These are phyloP conservation scores for Myotis findleyi DNA, from an alignment of 2,797 vertebrate species.

Conservation along the genomic window DNA sequence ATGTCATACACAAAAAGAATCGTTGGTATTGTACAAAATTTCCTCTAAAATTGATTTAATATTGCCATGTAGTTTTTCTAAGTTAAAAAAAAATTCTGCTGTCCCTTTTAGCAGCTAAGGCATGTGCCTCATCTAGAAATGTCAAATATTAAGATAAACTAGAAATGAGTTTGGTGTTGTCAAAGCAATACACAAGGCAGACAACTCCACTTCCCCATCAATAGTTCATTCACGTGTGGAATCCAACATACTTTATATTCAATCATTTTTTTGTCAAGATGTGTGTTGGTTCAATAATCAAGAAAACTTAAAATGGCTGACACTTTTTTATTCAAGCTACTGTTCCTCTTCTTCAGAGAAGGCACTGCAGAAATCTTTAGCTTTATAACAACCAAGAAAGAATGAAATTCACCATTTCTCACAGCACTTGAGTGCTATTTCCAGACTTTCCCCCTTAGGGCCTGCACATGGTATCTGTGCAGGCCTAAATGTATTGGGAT, in stretches of 20 bases:
- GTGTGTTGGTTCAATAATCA: slow-evolving; percentile 60
- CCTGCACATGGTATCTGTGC: neutral
- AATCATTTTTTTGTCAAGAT: slow-evolving; percentile 45
- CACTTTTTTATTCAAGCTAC: slow-evolving; percentile 35
- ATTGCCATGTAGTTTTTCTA: slow-evolving; percentile 31
- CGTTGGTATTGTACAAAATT: slow-evolving; percentile 18
- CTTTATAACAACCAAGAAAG: slow-evolving; percentile 5
- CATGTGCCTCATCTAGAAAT: slow-evolving; percentile 30
- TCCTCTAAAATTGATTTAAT: slow-evolving; percentile 11
- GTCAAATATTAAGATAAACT: neutral
- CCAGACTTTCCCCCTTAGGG: neutral
- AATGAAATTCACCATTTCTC: neutral
- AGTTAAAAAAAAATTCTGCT: neutral
- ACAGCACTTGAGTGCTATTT: neutral
- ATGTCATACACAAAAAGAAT: slow-evolving; percentile 31
- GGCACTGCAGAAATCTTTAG: slow-evolving; percentile 9
- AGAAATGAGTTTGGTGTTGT: slow-evolving; percentile 31
- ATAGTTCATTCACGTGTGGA: slow-evolving; percentile 41
- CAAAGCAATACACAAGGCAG: slow-evolving; percentile 32
- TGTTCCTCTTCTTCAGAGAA: slow-evolving; percentile 28
- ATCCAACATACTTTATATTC: neutral
- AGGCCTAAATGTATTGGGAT: neutral
- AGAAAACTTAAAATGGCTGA: slow-evolving; percentile 23
- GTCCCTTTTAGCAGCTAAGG: neutral
- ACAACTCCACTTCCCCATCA: slow-evolving; percentile 26